These are phyloP conservation scores for Microcaecilia unicolor DNA, from an alignment of 2,797 vertebrate genomes.

Conservation along the genomic window DNA sequence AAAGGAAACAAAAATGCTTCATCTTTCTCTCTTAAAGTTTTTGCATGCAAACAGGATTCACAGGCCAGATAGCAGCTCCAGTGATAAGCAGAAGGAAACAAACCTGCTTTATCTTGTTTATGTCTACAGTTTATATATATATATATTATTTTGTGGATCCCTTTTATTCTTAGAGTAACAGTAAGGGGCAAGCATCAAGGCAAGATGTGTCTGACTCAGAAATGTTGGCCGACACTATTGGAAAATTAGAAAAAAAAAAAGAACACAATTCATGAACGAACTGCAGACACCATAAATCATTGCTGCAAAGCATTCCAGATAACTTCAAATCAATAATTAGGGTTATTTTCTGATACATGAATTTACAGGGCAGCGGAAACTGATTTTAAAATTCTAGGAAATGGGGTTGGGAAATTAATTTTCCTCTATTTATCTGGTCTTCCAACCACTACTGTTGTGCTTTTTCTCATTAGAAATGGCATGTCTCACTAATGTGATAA, in stretches of 20 bases:
- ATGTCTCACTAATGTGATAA: too few relatives aligned
- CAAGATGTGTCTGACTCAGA: constrained; percentile 19
- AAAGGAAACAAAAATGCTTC: constrained; percentile 30
- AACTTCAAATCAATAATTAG: background rate
- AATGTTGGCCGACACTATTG: too few relatives aligned
- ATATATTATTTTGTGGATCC: background rate
- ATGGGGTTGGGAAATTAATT: too few relatives aligned
- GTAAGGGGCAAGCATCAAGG: constrained; percentile 23
- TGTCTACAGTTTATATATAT: constrained; percentile 28
- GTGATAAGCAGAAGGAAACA: constrained; percentile 17
- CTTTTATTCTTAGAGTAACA: constrained; percentile 35
- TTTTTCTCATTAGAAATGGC: too few relatives aligned
- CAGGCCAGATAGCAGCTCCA: constrained; percentile 14
- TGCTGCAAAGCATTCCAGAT: background rate
- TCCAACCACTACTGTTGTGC: too few relatives aligned
- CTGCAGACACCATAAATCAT: background rate
- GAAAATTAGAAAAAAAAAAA: too few relatives aligned
- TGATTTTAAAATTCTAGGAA: background rate
- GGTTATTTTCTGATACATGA: background rate
- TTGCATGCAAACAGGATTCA: constrained; percentile 16
- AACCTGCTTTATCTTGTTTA: constrained; percentile 42
- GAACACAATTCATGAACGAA: constrained; percentile 1
- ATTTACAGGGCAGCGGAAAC: background rate
- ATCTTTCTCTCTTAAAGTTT: constrained; percentile 17
- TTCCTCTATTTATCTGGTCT: too few relatives aligned